Conservation (phyloP, 2,888 invertebrate genomes). For the Deilephila porcellus region DNA sequence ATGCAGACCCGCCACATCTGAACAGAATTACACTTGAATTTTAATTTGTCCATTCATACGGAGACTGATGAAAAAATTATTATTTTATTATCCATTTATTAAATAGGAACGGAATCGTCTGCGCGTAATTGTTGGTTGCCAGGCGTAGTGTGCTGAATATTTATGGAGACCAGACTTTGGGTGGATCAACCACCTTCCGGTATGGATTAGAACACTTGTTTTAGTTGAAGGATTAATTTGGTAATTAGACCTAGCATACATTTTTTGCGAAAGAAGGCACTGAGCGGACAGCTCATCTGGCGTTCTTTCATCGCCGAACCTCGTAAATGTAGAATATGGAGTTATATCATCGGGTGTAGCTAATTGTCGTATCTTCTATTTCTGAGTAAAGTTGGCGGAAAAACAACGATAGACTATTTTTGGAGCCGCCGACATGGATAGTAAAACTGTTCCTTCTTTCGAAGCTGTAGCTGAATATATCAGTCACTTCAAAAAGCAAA, state of each 20-base stretch:
- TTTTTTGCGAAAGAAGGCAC: no score
- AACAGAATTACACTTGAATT: constrained; percentile 36
- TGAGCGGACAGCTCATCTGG: no score
- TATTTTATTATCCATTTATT: not conserved
- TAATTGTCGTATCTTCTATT: no score
- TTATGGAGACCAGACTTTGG: constrained; percentile 8
- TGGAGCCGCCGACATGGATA: no score
- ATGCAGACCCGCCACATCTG: constrained; percentile 35
- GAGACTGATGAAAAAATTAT: constrained; percentile 3
- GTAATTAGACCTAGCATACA: no score
- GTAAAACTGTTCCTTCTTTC: no score
- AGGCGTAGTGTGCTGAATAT: constrained; percentile 8
- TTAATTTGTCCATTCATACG: constrained; percentile 36
- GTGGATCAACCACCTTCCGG: constrained; percentile 8
- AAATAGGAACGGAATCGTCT: constrained; percentile 12
- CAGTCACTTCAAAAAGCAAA: not conserved
- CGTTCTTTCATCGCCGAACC: no score
- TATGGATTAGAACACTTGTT: not conserved
- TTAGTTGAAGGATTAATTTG: not conserved
- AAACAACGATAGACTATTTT: no score
- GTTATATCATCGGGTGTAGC: no score
- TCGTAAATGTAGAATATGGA: no score
- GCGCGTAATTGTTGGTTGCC: constrained; percentile 1
- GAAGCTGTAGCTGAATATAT: not conserved
- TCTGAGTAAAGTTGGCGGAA: no score